Percentiles rank a stretch among this genome's conserved stretches.
phyloP scores from a whole-genome alignment of 2,888 invertebrate genomes.

The Tetranychus piercei region DNA sequence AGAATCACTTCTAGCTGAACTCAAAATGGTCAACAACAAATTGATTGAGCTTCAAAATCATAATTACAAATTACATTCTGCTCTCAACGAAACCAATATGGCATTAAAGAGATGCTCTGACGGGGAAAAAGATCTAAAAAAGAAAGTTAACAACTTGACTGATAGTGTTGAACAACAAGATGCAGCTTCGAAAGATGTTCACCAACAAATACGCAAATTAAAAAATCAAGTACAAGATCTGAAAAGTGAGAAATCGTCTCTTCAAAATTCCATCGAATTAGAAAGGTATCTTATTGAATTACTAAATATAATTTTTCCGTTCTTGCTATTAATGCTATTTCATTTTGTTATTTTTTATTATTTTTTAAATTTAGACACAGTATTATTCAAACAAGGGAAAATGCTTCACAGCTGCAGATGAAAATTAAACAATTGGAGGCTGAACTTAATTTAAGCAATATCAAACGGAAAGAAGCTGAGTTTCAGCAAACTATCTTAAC shows the following conservation, averaged over 20 bases:
- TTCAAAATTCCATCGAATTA: constrained; percentile 13
- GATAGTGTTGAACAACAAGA: background rate
- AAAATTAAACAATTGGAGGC: constrained; percentile 15
- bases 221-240: constrained; percentile 9
- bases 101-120: constrained; percentile 4
- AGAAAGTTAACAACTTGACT: background rate
- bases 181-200: background rate
- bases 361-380: constrained; percentile 14
- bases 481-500: constrained; percentile 4
- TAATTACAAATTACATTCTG: background rate
- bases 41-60: constrained; percentile 8
- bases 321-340: background rate
- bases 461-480: constrained; percentile 14
- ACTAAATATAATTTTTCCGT: background rate
- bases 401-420: background rate
- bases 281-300: constrained; percentile 9
- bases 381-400: constrained; percentile 16
- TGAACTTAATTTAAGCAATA: constrained; percentile 14
- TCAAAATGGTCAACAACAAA: background rate
- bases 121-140: background rate
- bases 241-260: constrained; percentile 10
- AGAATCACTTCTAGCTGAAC: constrained; percentile 9
- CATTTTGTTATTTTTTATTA: background rate
- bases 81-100: constrained; percentile 9
- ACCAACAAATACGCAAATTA: background rate